Base-by-base conservation (phyloP, 2,113 vertebrate genomes). In the Microcebus jonahi region DNA sequence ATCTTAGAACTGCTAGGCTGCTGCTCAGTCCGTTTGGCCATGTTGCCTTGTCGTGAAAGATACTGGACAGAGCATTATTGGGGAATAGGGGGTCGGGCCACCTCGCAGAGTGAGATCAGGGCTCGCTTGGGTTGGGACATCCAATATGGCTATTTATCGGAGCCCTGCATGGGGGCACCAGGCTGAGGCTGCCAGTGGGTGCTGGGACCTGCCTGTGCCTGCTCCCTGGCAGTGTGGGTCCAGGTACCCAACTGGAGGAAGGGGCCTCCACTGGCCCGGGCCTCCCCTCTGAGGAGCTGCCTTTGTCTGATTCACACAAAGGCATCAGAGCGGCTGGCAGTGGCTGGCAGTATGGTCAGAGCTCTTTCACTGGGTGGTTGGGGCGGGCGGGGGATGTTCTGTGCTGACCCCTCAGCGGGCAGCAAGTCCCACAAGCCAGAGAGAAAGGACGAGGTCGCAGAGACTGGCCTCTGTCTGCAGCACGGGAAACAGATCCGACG, bases 381-480 rank as follows among this genome's bases (percentile, higher is more conserved):
- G 42, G 82, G 12, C 3, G 17, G 25, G 45, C 8, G 45, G 59
- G 9, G 15, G 36, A 55, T 27, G 14, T 31, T 27, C 68, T 45
- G 42, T 3, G 91, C 89, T 70, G 95, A 91, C 81, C 96, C 85
- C 63, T 50, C 36, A 3, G 57, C 50, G 71, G 70, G 21, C 42
- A 50, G 70, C 50, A 13, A 70, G 29, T 11, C 79, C 84, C 90
- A 63, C 90, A 59, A 82, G 75, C 88, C 75, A 48, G 94, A 90
- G 68, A 81, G 57, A 76, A 48, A 96, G 96, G 96, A 92, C 80
- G 92, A 92, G 95, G 96, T 87, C 9, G 90, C 80, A 31, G 87
- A 53, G 83, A 50, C 59, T 2, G 42, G 48, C 70, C 81, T n/a
- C 36, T n/a, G 9, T 1, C 36, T n/a, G 13, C 1, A 70, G 80